Base-by-base conservation (phyloP, 2,888 invertebrate species). In the Stenotaenia linearis region DNA sequence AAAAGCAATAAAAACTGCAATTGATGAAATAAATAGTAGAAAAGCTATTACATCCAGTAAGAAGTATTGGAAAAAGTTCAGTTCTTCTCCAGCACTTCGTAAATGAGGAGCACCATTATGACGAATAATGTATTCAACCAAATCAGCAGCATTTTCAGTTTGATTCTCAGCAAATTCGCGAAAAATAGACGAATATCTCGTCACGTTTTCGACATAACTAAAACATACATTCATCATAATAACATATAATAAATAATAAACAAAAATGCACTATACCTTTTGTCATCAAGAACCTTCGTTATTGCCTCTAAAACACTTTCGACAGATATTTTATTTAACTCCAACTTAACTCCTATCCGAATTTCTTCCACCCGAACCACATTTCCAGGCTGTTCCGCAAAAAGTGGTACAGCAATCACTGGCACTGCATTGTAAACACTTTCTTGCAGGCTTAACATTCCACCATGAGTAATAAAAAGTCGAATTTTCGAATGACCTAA, bases 381-480 rank as follows among this genome's bases (percentile, higher is more conserved):
- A 75, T 75, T 75, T 30, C 28, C 30, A 28, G 10, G 18, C 30
- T 75, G 75, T 1, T 75, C 75, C 3, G n/a, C 28, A 75, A 32
- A 75, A n/a, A 75, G 12, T 4, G 75, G 75, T 7, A 75, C 15
- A 28, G 30, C 75, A 4, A 75, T 18, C 2, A 75, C n/a, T 10
- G 75, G 75, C 6, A 75, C 75, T 1, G 30, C 75, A 18, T 32
- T 12, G 7, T 25, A 75, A n/a, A 75, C 15, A 32, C n/a, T 32
- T 75, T 75, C 75, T 28, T 75, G 75, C 30, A 75, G 4, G 28
- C 75, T 32, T 2, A 75, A 28, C 28, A 25, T 10, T 30, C 75
- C 75, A 4, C 30, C 75, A 75, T 75, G 75, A 28, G 75, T 75
- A 6, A 75, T 75, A 28, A 75, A 75, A 75, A 18, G n/a, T 15